Evolutionary conservation across 2,113 vertebrate genomes (phyloP), one percentile per base, ranked within the genome.

Genomic region (Sinosuthora webbiana): DNA sequence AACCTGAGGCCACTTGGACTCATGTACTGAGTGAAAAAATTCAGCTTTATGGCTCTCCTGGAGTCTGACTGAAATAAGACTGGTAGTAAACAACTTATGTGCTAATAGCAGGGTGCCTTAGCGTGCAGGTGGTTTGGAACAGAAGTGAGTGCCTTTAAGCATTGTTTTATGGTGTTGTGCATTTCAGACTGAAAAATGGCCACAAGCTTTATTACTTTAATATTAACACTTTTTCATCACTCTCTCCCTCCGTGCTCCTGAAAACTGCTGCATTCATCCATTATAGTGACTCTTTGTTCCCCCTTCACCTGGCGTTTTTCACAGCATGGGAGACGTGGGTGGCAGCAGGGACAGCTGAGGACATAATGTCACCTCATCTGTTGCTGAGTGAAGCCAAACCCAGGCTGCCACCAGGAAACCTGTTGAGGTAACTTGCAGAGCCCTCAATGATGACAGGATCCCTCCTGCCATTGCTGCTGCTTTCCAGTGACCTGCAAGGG

Each of bases 81-180:
- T 83, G 91, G 76, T 83, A 87, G 93, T 96, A 95, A 95, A 96
- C 94, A 97, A 88, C 92, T 93, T 96, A 91, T 94, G 94, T 90
- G 95, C 94, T 93, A 83, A 68, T 93, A 96, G 94, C 94, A 89
- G 95, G 93, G 91, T 92, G 93, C 91, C 89, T 74, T 86, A 78
- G 56, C 10, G 0, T 90, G 93, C 95, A 96, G 91, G 95, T 95
- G 95, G 73, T 87, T 95, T 97, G 80, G 60, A 94, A 93, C 42
- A 83, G 76, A 83, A 94, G 68, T 21, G 31, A 93, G 42, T 92
- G 83, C 91, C 94, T 97, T 88, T 86, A 95, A 94, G 86, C 91
- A 68, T 83, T 95, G 83, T 83, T 96, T 90, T 87, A 89, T 67
- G 68, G 68, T 59, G 42, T 3, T 83, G 65, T 56, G 49, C 31